Evolutionary conservation across 2,797 vertebrate species (phyloP).

Genomic region (Corythornis leucogaster): DNA sequence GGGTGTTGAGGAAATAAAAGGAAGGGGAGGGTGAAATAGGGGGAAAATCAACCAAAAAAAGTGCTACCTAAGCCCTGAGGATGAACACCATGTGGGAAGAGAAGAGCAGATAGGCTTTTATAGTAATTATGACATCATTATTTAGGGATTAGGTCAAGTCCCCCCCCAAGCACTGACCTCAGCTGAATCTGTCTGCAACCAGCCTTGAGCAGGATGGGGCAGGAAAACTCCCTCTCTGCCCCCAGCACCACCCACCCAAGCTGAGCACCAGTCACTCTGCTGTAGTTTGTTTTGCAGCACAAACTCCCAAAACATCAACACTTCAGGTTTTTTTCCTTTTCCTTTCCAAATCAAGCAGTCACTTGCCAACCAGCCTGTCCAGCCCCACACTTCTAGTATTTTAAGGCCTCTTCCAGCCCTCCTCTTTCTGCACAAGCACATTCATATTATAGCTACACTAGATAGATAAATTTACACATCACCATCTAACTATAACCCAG

Average conservation of each 20-base stretch:
- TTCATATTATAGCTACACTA: neutral
- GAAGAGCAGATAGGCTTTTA: neutral
- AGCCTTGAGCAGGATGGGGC: neutral
- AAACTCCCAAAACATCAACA: neutral
- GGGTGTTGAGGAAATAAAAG: neutral
- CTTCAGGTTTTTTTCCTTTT: accelerated
- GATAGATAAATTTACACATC: neutral
- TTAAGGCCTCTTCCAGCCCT: neutral
- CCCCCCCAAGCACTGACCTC: neutral
- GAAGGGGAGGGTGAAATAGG: neutral
- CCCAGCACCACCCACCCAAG: neutral
- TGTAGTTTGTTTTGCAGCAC: neutral
- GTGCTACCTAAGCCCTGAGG: neutral
- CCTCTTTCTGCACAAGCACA: neutral
- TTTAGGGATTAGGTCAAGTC: neutral
- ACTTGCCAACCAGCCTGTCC: neutral
- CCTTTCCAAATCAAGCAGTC: neutral
- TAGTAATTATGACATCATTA: neutral
- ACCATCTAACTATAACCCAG: neutral
- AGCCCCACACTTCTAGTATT: neutral
- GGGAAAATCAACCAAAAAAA: neutral
- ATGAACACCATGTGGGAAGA: neutral
- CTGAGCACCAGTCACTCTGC: neutral
- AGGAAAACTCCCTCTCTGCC: neutral
- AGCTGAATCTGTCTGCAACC: neutral